Evolutionary conservation across 2,113 vertebrate genomes (phyloP), one percentile per base, ranked within the genome.

Genomic region (Sinocyclocheilus anshuiensis): DNA sequence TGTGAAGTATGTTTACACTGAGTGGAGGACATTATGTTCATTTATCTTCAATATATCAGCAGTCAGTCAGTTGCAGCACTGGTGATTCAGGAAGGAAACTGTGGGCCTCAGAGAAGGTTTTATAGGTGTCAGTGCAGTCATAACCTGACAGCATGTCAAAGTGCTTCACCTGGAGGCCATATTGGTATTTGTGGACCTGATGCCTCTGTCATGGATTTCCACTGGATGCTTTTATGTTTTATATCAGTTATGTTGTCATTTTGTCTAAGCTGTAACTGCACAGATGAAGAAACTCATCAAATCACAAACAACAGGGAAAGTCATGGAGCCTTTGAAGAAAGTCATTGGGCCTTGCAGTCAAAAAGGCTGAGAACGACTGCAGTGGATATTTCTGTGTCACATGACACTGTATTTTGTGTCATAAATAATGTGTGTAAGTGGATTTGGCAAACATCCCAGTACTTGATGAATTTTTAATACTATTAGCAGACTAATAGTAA

Each of bases 241-340:
- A 11, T 90, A 4, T 22, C 78, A 76, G 61, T 93, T 67, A 61
- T 93, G 55, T 77, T 93, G 77, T 13, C 77, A 4, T 11, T 84
- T 11, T 29, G 84, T 71, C 50, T 83, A 36, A 85, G 29, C 33
- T 75, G 78, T 55, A 39, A 72, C 36, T 39, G 61, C 20, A 67
- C 36, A 42, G 86, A 75, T 29, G 77, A 84, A 48, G 67, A 83
- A 1, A n/a, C 22, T 1, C 53, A 57, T 57, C 6, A 57, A 59
- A 59, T 59, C 20, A 20, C 55, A 59, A 59, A 9, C 20, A 59
- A 59, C 18, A 9, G 55, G 20, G 8, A 22, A 59, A 22, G 55
- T 59, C 6, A 9, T 8, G 7, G 20, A 2, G 53, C 53, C 53
- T 55, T 53, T 53, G 50, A 53, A 53, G 3, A 22, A 59, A 22